Conservation (phyloP, 2,113 vertebrate genomes). For the Drymodes brunneopygia region DNA sequence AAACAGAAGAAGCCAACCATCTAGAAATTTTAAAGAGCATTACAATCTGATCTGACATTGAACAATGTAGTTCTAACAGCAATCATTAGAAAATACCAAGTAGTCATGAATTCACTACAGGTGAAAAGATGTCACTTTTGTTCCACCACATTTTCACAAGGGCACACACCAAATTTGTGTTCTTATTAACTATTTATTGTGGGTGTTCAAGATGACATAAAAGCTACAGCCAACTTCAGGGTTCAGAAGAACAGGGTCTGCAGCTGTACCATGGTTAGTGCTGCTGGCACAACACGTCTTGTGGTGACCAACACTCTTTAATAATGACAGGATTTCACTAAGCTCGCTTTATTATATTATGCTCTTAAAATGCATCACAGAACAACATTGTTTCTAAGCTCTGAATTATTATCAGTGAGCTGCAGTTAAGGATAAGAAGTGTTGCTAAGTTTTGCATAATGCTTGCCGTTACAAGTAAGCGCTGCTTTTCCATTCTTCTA, state of each 20-base stretch:
- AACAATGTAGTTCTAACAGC: background rate
- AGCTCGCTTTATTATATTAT: slow-evolving; percentile 44
- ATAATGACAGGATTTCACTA: slow-evolving; percentile 35
- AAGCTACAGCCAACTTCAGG: background rate
- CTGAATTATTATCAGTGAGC: slow-evolving; percentile 63
- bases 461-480: slow-evolving; percentile 49
- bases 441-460: slow-evolving; percentile 69
- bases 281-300: background rate
- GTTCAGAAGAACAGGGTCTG: background rate
- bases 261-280: accelerated
- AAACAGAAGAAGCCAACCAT: background rate
- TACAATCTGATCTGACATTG: background rate
- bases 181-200: background rate
- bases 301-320: background rate
- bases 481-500: slow-evolving; percentile 59
- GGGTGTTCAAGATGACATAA: background rate
- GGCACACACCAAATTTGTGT: background rate
- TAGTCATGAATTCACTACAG: background rate
- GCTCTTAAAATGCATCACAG: slow-evolving; percentile 52
- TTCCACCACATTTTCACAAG: background rate
- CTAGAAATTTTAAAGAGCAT: background rate
- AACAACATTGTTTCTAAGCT: slow-evolving; percentile 55
- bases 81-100: background rate
- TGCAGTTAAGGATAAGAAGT: slow-evolving; percentile 71
- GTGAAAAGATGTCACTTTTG: background rate